phyloP scores from a whole-genome alignment of 2,888 invertebrate species.

The Rhopalosiphum nymphaeae region DNA sequence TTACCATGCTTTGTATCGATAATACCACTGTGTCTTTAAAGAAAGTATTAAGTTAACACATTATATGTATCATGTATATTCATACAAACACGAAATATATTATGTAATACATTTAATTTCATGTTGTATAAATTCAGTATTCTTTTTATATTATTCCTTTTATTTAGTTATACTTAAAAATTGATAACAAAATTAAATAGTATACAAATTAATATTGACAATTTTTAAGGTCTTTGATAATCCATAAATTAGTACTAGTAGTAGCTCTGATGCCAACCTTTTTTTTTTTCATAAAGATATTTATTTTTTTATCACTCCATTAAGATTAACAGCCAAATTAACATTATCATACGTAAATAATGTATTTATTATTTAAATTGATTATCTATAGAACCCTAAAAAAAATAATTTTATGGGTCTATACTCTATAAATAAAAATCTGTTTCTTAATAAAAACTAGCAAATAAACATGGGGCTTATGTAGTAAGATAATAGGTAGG shows the following conservation, averaged over 20 bases:
- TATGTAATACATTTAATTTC: constrained; percentile 49
- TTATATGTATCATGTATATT: constrained; percentile 56
- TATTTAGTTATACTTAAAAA: constrained; percentile 1
- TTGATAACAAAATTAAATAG: constrained; percentile 1
- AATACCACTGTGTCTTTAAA: constrained; percentile 60
- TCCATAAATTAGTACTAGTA: not conserved
- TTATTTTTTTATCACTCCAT: not conserved
- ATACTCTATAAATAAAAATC: not conserved
- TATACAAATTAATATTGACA: not conserved
- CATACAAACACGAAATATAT: constrained; percentile 50
- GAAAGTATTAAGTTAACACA: constrained; percentile 57
- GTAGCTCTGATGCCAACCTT: not conserved
- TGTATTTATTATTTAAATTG: not conserved
- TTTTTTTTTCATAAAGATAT: not conserved
- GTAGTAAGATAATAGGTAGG: not conserved
- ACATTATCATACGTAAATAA: not conserved
- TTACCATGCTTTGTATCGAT: constrained; percentile 59
- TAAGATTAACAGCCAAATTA: not conserved
- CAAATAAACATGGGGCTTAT: not conserved
- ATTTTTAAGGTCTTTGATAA: not conserved
- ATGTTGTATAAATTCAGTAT: constrained; percentile 41
- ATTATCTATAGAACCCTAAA: not conserved
- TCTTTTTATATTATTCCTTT: constrained; percentile 33
- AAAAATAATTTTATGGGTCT: not conserved
- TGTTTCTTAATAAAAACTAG: not conserved